Evolutionary conservation across 2,888 invertebrate species (phyloP).

Genomic region (Pristionchus fissidentatus): DNA sequence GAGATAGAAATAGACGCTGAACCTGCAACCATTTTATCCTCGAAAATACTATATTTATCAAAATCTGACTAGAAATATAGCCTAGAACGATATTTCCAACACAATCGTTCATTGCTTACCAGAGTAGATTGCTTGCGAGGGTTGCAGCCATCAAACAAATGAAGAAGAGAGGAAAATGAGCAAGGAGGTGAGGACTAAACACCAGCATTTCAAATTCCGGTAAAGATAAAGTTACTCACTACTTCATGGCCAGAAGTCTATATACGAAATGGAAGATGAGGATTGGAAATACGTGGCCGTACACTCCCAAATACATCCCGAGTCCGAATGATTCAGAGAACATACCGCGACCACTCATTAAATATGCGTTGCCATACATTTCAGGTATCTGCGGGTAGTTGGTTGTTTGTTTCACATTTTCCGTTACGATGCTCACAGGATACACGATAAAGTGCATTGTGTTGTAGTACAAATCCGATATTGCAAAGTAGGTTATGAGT

Average conservation of each 20-base stretch:
- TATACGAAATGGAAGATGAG: slow-evolving; percentile 3
- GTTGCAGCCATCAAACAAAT: not conserved
- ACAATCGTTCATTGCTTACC: not conserved
- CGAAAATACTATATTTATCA: not conserved
- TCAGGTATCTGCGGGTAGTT: not conserved
- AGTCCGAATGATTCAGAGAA: not conserved
- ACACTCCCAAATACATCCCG: not conserved
- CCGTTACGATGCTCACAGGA: not conserved
- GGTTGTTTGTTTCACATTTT: not conserved
- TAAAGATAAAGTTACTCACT: not conserved
- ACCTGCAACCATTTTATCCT: not conserved
- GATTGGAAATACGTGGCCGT: not conserved
- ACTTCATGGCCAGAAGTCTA: not conserved
- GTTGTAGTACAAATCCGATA: not conserved
- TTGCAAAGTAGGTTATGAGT: not conserved
- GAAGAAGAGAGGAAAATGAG: not conserved
- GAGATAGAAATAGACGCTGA: not conserved
- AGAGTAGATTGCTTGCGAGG: not conserved
- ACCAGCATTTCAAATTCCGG: too few relatives aligned
- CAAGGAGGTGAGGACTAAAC: not conserved
- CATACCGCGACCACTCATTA: not conserved
- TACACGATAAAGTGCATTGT: not conserved
- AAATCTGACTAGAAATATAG: too few relatives aligned
- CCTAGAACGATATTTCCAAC: too few relatives aligned
- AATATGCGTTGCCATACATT: not conserved